phyloP scores from a whole-genome alignment of 1,140 invertebrate species.

The Mercenaria mercenaria region DNA sequence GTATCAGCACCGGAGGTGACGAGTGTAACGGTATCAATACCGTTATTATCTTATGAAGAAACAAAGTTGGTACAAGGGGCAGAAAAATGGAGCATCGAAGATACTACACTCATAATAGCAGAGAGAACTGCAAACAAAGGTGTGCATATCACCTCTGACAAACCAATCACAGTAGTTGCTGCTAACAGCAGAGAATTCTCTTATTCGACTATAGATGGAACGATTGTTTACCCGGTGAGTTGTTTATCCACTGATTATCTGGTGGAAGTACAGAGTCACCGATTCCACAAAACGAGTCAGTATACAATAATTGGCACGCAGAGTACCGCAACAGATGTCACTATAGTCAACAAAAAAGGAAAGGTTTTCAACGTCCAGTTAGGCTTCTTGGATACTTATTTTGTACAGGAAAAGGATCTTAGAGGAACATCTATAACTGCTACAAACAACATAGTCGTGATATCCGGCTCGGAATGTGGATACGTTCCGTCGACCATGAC shows the following conservation, averaged over 20 bases:
- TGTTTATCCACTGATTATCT: not conserved
- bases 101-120: not conserved
- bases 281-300: constrained; percentile 25
- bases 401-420: constrained; percentile 20
- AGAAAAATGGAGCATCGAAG: not conserved
- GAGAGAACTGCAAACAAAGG: not conserved
- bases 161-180: constrained; percentile 3
- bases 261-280: constrained; percentile 2
- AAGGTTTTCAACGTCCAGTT: not conserved
- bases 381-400: constrained; percentile 1
- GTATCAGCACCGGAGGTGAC: constrained; percentile 4
- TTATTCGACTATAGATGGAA: constrained; percentile 4
- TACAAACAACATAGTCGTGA: not conserved
- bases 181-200: constrained; percentile 16
- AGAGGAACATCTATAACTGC: not conserved
- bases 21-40: not conserved
- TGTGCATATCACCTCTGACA: not conserved
- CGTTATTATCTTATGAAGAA: not conserved
- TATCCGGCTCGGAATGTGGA: constrained; percentile 5
- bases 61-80: not conserved
- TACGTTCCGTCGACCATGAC: constrained; percentile 2
- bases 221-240: not conserved
- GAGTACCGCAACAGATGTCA: not conserved
- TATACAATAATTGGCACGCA: not conserved
- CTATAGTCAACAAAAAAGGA: not conserved